Conservation (phyloP, 2,888 invertebrate genomes). For the Chloroclysta siterata region DNA sequence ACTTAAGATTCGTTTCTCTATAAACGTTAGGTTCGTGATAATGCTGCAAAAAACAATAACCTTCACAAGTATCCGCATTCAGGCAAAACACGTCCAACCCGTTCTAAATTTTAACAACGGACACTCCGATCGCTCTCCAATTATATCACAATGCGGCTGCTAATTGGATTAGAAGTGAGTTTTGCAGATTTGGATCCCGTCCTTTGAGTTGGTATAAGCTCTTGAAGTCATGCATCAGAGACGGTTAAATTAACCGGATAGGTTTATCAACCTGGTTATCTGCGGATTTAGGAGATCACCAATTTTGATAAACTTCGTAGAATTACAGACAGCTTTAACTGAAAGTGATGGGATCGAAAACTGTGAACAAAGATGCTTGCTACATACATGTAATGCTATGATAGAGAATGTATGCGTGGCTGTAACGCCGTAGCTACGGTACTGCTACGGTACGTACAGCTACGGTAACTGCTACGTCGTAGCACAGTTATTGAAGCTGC, state of each 20-base stretch:
- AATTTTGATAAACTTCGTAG: neutral
- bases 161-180: slow-evolving; percentile 67
- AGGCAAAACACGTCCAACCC: slow-evolving; percentile 34
- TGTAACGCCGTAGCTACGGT: neutral
- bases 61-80: neutral
- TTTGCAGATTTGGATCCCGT: slow-evolving; percentile 56
- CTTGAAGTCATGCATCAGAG: slow-evolving; percentile 32
- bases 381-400: neutral
- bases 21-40: too few relatives aligned
- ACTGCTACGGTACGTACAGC: too few relatives aligned
- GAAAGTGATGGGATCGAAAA: neutral
- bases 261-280: too few relatives aligned
- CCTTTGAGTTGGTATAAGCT: slow-evolving; percentile 30
- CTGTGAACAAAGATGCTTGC: neutral
- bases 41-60: too few relatives aligned
- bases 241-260: slow-evolving; percentile 31
- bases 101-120: slow-evolving; percentile 41
- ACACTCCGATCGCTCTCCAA: slow-evolving; percentile 44
- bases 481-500: neutral
- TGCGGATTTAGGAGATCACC: neutral
- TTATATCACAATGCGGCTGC: slow-evolving; percentile 50
- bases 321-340: neutral
- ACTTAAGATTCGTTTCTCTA: too few relatives aligned
- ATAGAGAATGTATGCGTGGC: neutral
- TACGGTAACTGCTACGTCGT: slow-evolving; percentile 4